Conservation (phyloP, 2,888 invertebrate species). For the Apocheima hispidaria region DNA sequence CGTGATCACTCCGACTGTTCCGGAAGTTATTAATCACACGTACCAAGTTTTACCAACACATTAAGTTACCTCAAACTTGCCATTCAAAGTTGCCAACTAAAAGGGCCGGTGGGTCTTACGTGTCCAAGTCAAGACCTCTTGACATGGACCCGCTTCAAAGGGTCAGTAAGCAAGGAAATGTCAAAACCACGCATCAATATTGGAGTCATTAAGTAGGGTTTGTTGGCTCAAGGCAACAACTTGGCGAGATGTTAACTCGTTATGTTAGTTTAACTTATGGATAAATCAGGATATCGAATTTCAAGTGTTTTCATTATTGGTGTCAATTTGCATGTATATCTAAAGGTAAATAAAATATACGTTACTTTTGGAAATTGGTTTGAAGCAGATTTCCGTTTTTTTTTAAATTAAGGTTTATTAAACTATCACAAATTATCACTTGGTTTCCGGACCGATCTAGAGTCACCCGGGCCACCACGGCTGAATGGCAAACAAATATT, state of each 20-base stretch:
- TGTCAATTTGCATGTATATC: too few relatives aligned
- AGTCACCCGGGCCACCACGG: too few relatives aligned
- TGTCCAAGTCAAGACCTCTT: conserved; percentile 52
- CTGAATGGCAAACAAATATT: too few relatives aligned
- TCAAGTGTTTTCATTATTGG: too few relatives aligned
- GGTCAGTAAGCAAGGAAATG: conserved; percentile 74
- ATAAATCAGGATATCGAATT: conserved; percentile 59
- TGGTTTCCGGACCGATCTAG: too few relatives aligned
- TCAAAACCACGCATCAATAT: conserved; percentile 81
- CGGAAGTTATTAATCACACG: conserved; percentile 60
- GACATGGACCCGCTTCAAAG: conserved; percentile 57
- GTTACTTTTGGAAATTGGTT: too few relatives aligned
- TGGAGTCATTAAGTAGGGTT: conserved; percentile 71
- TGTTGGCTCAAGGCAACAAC: conserved; percentile 63
- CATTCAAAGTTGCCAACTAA: conserved; percentile 66
- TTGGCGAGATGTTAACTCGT: conserved; percentile 65
- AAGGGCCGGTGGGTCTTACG: conserved; percentile 52
- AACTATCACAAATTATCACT: too few relatives aligned
- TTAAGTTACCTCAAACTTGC: conserved; percentile 58
- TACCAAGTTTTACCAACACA: conserved; percentile 47
- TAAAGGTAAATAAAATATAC: too few relatives aligned
- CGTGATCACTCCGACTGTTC: conserved; percentile 28
- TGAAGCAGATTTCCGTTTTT: too few relatives aligned
- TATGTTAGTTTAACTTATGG: conserved; percentile 57
- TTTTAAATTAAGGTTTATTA: too few relatives aligned